These are phyloP conservation scores for Phylloscopus trochiloides DNA, from an alignment of 2,113 vertebrate species.

Conservation along the genomic window DNA sequence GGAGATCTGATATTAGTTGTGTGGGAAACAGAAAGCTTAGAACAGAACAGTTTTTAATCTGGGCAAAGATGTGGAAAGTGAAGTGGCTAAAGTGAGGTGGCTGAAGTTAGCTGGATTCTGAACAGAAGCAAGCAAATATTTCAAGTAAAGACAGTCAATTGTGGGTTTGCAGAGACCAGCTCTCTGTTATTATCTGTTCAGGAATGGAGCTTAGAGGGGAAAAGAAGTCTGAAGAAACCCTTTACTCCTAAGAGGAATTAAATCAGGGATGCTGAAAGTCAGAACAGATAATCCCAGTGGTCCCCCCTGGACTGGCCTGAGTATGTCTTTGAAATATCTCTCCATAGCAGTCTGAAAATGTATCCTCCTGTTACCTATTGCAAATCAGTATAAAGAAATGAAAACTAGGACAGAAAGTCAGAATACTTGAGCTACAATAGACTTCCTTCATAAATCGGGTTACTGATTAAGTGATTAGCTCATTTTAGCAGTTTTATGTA, in stretches of 20 bases:
- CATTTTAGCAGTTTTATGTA: background rate
- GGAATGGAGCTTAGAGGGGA: background rate
- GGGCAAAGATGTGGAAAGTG: background rate
- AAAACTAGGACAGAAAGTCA: background rate
- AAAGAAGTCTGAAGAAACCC: background rate
- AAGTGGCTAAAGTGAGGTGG: background rate
- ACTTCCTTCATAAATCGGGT: background rate
- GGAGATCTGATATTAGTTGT: background rate
- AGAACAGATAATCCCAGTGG: background rate
- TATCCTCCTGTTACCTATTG: background rate
- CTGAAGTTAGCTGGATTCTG: background rate
- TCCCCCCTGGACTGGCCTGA: background rate
- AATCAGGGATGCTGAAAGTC: background rate
- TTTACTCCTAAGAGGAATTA: background rate
- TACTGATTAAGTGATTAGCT: background rate
- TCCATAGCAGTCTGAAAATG: background rate
- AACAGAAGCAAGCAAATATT: background rate
- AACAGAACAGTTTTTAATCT: background rate
- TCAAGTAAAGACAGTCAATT: background rate
- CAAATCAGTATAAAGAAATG: background rate
- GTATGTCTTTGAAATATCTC: background rate
- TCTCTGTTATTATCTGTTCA: background rate
- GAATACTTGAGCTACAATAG: background rate
- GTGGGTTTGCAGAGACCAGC: background rate
- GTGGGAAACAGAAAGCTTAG: background rate